A percentile compares a stretch with the other conserved stretches of the same genome.
These are phyloP conservation scores for Dallia pectoralis DNA, from an alignment of 2,797 vertebrate species.

Conservation along the genomic window DNA sequence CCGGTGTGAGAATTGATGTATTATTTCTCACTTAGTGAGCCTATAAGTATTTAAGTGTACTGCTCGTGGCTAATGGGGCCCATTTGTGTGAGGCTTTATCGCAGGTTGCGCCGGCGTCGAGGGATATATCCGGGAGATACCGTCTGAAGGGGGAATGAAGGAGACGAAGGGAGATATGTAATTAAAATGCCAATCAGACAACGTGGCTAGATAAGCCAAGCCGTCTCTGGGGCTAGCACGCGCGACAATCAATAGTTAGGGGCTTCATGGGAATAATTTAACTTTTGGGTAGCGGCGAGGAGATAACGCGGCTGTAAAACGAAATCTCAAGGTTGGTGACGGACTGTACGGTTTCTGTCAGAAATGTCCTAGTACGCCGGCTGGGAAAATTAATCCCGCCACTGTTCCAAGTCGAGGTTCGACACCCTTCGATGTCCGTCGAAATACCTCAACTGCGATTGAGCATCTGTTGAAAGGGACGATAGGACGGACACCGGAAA, in stretches of 20 bases:
- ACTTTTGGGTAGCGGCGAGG: slow-evolving; percentile 23
- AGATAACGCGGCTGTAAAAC: slow-evolving; percentile 24
- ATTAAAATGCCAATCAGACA: slow-evolving; percentile 24
- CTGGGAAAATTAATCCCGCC: background rate
- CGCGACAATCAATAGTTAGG: slow-evolving; percentile 39
- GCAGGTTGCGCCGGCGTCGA: slow-evolving; percentile 4
- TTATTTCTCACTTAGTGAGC: background rate
- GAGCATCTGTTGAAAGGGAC: background rate
- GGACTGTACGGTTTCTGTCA: slow-evolving; percentile 21
- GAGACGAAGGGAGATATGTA: slow-evolving; percentile 8
- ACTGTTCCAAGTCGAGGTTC: background rate
- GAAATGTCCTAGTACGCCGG: slow-evolving; percentile 9
- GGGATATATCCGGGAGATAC: slow-evolving; percentile 6
- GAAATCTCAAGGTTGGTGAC: slow-evolving; percentile 35
- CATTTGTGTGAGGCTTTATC: slow-evolving; percentile 20
- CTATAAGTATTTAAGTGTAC: background rate
- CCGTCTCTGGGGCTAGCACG: slow-evolving; percentile 10
- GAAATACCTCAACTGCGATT: background rate
- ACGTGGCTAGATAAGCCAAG: slow-evolving; percentile 38
- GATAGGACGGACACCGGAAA: background rate
- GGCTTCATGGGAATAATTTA: slow-evolving; percentile 33
- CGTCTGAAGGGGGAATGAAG: slow-evolving; percentile 19
- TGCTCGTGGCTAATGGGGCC: slow-evolving; percentile 14
- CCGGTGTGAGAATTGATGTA: background rate
- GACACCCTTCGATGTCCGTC: background rate